Evolutionary conservation across 2,888 invertebrate species (phyloP), one percentile per base, ranked within the genome.

Genomic region (Drosophila barbarae): DNA sequence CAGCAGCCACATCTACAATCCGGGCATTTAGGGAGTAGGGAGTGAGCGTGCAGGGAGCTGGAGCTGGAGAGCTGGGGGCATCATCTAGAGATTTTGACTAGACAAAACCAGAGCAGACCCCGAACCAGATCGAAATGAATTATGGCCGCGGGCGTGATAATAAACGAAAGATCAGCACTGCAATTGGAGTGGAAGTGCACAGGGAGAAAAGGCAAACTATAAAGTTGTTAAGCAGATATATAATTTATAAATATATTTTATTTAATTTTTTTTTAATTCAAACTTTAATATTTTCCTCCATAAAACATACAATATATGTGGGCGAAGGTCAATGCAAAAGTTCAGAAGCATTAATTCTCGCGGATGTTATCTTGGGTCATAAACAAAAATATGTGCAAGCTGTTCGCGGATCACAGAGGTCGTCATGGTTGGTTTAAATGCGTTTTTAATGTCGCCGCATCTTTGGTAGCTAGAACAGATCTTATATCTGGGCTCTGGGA

Each of bases 391-490:
- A 54, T 46, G 44, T 49, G 47, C 69, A 52, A 63, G 66, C 26
- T 44, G 42, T 34, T 35, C 9, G 39, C 39, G 50, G 60, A 65
- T 66, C 36, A 42, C 10, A 44, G 36, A 32, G 39, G 51, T 52
- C 52, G 21, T 30, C 55, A 15, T n/a, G 49, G 18, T 13, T 12
- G 28, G 44, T 39, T 42, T 47, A 69, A 69, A 76, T 80, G 72
- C 39, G 39, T 67, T 77, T 77, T 76, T 77, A 80, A 76, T 75
- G 67, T 56, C 58, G 21, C 53, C 36, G 52, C 32, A 47, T 47
- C 46, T 47, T 21, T 3, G 13, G 30, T 8, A 21, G 46, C 9
- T 21, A 47, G 30, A 13, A 32, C 0, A 21, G 46, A 47, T 47
- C 46, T 8, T 0, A 13, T 21, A 47, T 32, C 46, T 28, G 34